Base-by-base conservation (phyloP, 1,140 invertebrate species). In the Bacillus rossius region DNA sequence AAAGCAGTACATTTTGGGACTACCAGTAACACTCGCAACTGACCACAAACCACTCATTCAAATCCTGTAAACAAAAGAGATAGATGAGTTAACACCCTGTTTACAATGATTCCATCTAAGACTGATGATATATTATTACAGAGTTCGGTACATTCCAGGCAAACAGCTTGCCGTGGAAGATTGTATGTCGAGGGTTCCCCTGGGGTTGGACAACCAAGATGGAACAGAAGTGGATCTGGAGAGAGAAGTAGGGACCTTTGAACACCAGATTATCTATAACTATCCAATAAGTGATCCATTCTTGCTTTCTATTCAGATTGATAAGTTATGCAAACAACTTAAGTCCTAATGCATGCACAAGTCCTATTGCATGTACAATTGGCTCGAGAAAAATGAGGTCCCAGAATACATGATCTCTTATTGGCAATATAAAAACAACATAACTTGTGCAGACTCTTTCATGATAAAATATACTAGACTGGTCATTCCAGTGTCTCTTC, bases 101-200 rank as follows among this genome's bases (percentile, higher is more conserved):
- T 56, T 77, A 8, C 73, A 77, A 61, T 42, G 69, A 43, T 69
- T 75, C 47, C 61, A 71, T 7, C 50, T 75, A 7, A 45, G 68
- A 10, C 34, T 74, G 13, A 68, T 72, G 57, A 59, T 68, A 40
- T 76, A 70, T 58, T 59, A 64, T 49, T 73, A 69, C 57, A 53
- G 45, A 8, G 55, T 70, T 8, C 43, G 48, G 19, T 73, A 71
- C 63, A 57, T 63, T 40, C 69, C 70, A 26, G 67, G 72, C 13
- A 66, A 63, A 51, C 41, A 64, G 37, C 59, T 73, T 43, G 37
- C 62, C 25, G 57, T 70, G 19, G 69, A 74, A 4, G 72, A 75
- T 55, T 51, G 29, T 10, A 7, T 34, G 10, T 34, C 29, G 10
- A 34, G 29, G 29, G 29, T 10, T 7, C 10, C 62, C 14, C 57